These are phyloP conservation scores for Boloria euphrosyne DNA, from an alignment of 2,888 invertebrate genomes.

Conservation along the genomic window DNA sequence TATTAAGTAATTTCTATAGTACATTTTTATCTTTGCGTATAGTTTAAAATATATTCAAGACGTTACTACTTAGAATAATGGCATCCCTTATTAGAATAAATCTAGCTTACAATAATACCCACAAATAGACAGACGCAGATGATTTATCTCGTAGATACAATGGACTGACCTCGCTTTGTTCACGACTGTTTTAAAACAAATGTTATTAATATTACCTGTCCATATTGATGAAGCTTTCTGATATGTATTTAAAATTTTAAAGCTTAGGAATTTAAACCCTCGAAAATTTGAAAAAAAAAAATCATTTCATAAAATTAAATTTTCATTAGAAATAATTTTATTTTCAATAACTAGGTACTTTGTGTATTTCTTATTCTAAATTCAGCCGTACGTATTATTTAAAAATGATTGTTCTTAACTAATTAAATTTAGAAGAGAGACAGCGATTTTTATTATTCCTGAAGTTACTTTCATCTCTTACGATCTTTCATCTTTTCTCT, in stretches of 20 bases:
- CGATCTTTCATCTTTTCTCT: constrained; percentile 8
- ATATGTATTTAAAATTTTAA: no score
- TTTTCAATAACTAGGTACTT: no score
- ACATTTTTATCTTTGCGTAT: no score
- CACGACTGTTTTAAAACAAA: constrained; percentile 30
- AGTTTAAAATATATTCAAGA: constrained; percentile 15
- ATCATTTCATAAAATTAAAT: background rate
- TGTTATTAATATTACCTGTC: constrained; percentile 10
- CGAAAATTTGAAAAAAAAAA: no score
- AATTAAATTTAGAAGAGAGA: background rate
- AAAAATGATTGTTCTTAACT: no score
- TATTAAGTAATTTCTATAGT: background rate
- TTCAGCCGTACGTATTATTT: no score
- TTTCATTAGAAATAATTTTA: background rate
- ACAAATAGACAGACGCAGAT: constrained; percentile 31
- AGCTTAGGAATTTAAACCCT: no score
- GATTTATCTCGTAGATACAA: constrained; percentile 34
- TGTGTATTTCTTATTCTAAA: no score
- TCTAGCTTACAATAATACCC: constrained; percentile 36
- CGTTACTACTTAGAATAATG: constrained; percentile 34
- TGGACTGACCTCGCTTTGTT: constrained; percentile 31
- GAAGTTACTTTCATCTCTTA: constrained; percentile 11
- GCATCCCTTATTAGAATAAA: constrained; percentile 34
- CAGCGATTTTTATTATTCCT: background rate
- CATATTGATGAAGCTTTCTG: background rate